Evolutionary conservation across 1,140 invertebrate species (phyloP).

Genomic region (Zelostemma sp.): DNA sequence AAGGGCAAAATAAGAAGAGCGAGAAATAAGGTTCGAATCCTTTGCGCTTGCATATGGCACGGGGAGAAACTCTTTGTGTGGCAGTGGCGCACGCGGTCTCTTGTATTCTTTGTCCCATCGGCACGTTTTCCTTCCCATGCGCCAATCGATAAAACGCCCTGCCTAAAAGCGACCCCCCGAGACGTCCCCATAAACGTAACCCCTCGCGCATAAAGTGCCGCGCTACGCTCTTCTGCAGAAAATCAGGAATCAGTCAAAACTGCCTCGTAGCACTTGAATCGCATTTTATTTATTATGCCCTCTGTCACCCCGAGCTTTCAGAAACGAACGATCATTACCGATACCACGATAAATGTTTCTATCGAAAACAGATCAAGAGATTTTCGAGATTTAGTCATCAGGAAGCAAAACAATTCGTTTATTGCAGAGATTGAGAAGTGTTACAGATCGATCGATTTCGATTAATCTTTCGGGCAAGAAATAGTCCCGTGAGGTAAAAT

Average conservation of each 20-base stretch:
- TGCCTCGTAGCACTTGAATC: background rate
- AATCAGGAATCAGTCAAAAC: conserved; percentile 23
- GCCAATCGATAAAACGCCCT: conserved; percentile 55
- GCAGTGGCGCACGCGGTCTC: conserved; percentile 53
- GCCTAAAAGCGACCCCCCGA: conserved; percentile 38
- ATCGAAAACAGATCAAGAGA: too few species aligned
- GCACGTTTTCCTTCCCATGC: conserved; percentile 44
- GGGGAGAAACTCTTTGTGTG: conserved; percentile 48
- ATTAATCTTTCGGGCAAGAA: too few species aligned
- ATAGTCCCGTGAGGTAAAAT: too few species aligned
- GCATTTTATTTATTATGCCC: background rate
- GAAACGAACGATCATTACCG: too few species aligned
- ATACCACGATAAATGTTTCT: too few species aligned
- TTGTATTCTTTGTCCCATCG: conserved; percentile 54
- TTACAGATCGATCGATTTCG: too few species aligned
- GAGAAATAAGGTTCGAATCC: too few species aligned
- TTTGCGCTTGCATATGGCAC: conserved; percentile 6
- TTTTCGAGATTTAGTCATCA: too few species aligned
- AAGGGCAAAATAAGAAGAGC: too few species aligned
- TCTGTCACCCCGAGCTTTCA: too few species aligned
- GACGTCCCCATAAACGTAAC: conserved; percentile 23
- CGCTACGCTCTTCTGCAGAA: conserved; percentile 8
- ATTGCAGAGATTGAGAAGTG: too few species aligned
- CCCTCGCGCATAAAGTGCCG: conserved; percentile 16
- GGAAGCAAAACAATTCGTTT: too few species aligned